Evolutionary conservation across 2,888 invertebrate species (phyloP).

Genomic region (Ormyrus nitidulus): DNA sequence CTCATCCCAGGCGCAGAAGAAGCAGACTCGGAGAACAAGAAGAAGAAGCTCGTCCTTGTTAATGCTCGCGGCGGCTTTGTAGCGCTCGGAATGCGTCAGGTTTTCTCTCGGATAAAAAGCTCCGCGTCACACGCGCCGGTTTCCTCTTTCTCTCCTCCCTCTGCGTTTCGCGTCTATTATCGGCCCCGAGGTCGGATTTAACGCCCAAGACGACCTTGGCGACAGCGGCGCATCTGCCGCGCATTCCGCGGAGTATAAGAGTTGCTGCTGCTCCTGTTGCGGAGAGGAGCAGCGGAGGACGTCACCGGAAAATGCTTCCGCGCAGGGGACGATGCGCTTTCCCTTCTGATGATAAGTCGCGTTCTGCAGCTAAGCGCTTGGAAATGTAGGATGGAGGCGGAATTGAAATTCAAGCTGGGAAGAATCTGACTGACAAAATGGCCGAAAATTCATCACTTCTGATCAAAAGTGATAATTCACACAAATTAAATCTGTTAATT

Average conservation of each 20-base stretch:
- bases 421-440: too few species aligned
- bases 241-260: neutral
- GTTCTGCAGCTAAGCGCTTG: neutral
- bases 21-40: neutral
- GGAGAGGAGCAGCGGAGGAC: too few species aligned
- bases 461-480: too few species aligned
- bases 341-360: neutral
- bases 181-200: conserved; percentile 43
- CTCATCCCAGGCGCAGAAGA: too few species aligned
- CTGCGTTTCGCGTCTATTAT: conserved; percentile 39
- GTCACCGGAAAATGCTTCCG: too few species aligned
- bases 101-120: conserved; percentile 2
- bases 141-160: neutral
- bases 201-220: conserved; percentile 49
- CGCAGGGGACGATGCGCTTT: too few species aligned
- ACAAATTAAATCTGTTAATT: too few species aligned
- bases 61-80: conserved; percentile 3
- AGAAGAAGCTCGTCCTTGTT: conserved; percentile 18
- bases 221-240: neutral
- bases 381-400: too few species aligned
- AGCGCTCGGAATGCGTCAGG: neutral
- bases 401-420: too few species aligned
- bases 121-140: neutral
- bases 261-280: neutral
- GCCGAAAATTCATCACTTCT: too few species aligned